Evolutionary conservation across 2,888 invertebrate genomes (phyloP).

Genomic region (Microplitis manilae): DNA sequence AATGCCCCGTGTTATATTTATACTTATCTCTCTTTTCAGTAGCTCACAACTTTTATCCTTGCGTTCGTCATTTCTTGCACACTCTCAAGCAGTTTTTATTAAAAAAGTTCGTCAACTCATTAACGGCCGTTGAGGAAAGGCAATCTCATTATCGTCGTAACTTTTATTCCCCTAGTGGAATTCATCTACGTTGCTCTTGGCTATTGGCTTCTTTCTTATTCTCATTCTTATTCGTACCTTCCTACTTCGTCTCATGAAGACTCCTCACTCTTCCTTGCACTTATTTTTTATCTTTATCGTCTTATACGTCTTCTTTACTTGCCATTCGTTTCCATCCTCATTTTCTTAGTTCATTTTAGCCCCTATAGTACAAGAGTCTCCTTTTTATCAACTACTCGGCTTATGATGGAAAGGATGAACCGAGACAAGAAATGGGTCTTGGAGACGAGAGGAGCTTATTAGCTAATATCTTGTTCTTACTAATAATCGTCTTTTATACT

Average conservation of each 20-base stretch:
- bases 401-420: constrained; percentile 23
- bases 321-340: constrained; percentile 21
- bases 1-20: background rate
- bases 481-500: constrained; percentile 40
- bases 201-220: constrained; percentile 20
- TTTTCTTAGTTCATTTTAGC: constrained; percentile 12
- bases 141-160: constrained; percentile 51
- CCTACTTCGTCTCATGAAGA: constrained; percentile 32
- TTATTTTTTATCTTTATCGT: constrained; percentile 28
- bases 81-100: constrained; percentile 48
- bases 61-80: constrained; percentile 32
- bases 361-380: background rate
- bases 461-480: constrained; percentile 40
- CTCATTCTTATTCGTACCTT: constrained; percentile 31
- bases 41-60: background rate
- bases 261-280: background rate
- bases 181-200: constrained; percentile 39
- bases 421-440: constrained; percentile 9
- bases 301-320: constrained; percentile 33
- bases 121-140: constrained; percentile 45
- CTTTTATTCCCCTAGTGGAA: constrained; percentile 40
- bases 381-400: constrained; percentile 39
- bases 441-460: constrained; percentile 35
- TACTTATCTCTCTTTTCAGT: background rate
- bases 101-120: constrained; percentile 53